phyloP scores from a whole-genome alignment of 2,113 vertebrate species.

The Boleophthalmus pectinirostris region DNA sequence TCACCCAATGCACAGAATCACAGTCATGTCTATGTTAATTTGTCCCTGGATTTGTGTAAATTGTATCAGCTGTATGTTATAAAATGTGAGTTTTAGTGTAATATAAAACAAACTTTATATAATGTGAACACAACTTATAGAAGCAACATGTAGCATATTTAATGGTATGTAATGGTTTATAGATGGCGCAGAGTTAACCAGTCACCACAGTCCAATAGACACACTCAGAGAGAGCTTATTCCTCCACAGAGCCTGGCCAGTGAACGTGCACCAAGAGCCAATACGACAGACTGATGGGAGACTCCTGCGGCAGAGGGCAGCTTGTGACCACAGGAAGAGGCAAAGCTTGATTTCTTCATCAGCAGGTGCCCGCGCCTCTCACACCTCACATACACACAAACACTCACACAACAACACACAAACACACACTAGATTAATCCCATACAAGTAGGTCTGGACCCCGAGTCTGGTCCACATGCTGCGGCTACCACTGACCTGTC shows the following conservation, averaged over 20 bases:
- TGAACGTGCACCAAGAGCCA: constrained; percentile 38
- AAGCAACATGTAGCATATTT: not conserved
- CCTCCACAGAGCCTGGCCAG: constrained; percentile 54
- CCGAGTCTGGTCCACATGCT: constrained; percentile 38
- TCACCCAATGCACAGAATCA: no score
- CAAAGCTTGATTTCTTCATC: constrained; percentile 79
- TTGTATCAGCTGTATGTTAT: no score
- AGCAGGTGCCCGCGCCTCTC: constrained; percentile 63
- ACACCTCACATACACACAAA: constrained; percentile 31
- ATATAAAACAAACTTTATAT: no score
- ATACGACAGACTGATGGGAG: constrained; percentile 64
- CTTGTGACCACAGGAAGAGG: constrained; percentile 69
- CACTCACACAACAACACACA: constrained; percentile 15
- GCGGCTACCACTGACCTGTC: constrained; percentile 57
- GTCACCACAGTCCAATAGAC: constrained; percentile 2
- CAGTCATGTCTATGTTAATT: no score
- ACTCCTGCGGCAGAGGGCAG: constrained; percentile 71
- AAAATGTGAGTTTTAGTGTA: no score
- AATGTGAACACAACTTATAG: not conserved
- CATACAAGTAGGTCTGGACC: constrained; percentile 38
- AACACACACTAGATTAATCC: constrained; percentile 21
- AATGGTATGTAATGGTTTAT: not conserved
- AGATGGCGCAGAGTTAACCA: constrained; percentile 1
- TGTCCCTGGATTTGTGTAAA: no score
- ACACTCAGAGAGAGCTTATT: constrained; percentile 54